Evolutionary conservation across 1,140 invertebrate species (phyloP).

Genomic region (Episyrphus balteatus): DNA sequence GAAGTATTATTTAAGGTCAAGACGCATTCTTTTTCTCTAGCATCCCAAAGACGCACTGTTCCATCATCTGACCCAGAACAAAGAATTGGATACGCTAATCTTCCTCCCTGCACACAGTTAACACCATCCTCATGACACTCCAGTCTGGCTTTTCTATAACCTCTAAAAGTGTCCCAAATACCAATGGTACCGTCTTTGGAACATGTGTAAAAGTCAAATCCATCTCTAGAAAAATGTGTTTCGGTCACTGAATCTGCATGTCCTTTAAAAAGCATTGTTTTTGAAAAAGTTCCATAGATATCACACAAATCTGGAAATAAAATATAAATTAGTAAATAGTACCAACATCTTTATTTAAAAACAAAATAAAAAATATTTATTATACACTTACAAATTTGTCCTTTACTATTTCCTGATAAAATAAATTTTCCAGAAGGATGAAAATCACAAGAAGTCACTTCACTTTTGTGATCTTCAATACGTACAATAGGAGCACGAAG

Average conservation of each 20-base stretch:
- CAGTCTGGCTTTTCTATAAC: conserved; percentile 79
- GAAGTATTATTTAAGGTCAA: conserved; percentile 74
- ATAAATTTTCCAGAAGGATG: conserved; percentile 92
- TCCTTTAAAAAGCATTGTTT: conserved; percentile 81
- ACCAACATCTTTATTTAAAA: neutral
- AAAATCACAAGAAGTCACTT: conserved; percentile 89
- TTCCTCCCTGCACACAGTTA: conserved; percentile 69
- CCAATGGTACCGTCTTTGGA: conserved; percentile 92
- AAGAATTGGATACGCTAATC: conserved; percentile 77
- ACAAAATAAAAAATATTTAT: neutral
- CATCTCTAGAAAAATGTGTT: conserved; percentile 90
- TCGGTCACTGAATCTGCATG: conserved; percentile 95
- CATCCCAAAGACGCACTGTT: conserved; percentile 85
- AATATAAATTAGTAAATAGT: conserved; percentile 7
- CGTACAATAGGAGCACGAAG: conserved; percentile 92
- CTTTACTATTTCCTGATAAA: conserved; percentile 89
- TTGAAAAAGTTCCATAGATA: conserved; percentile 96
- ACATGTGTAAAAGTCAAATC: conserved; percentile 77
- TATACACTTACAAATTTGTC: conserved; percentile 79
- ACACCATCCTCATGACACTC: conserved; percentile 87
- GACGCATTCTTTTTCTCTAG: conserved; percentile 64
- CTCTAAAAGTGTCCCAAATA: conserved; percentile 87
- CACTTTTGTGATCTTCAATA: conserved; percentile 91
- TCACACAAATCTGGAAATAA: conserved; percentile 80
- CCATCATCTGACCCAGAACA: conserved; percentile 94